phyloP scores from a whole-genome alignment of 2,888 invertebrate species.

The Odontothrips loti region DNA sequence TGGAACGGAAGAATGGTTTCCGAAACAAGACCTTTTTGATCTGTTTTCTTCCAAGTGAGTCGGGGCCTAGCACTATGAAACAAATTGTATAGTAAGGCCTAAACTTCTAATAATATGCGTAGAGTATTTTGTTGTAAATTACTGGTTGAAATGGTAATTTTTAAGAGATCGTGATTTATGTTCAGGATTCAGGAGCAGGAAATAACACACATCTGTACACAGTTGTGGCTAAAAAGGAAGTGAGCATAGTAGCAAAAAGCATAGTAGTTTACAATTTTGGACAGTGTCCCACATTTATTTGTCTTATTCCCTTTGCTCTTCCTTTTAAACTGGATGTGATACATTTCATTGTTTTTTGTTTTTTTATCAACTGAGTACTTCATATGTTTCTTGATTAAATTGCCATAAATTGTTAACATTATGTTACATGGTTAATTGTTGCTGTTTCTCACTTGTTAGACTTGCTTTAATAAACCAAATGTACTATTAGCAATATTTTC shows the following conservation, averaged over 20 bases:
- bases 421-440: too few relatives aligned
- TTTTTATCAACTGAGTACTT: neutral
- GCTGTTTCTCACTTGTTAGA: too few relatives aligned
- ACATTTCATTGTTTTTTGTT: neutral
- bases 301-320: neutral
- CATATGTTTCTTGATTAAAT: neutral
- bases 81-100: too few relatives aligned
- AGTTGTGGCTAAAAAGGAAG: neutral
- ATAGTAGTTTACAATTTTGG: neutral
- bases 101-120: too few relatives aligned
- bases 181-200: too few relatives aligned
- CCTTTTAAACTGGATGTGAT: neutral
- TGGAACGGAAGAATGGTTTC: too few relatives aligned
- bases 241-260: neutral
- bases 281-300: neutral
- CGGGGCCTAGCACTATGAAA: too few relatives aligned
- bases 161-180: too few relatives aligned
- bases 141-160: neutral
- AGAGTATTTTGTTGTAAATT: neutral
- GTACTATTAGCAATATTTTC: too few relatives aligned
- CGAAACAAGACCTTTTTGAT: too few relatives aligned
- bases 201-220: neutral
- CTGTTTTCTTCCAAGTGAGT: too few relatives aligned
- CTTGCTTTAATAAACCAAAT: too few relatives aligned
- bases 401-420: neutral